A percentile compares a stretch with the other conserved stretches of the same genome.
Evolutionary conservation across 2,797 vertebrate species (phyloP).

Genomic region (Sebastes iracundus): DNA sequence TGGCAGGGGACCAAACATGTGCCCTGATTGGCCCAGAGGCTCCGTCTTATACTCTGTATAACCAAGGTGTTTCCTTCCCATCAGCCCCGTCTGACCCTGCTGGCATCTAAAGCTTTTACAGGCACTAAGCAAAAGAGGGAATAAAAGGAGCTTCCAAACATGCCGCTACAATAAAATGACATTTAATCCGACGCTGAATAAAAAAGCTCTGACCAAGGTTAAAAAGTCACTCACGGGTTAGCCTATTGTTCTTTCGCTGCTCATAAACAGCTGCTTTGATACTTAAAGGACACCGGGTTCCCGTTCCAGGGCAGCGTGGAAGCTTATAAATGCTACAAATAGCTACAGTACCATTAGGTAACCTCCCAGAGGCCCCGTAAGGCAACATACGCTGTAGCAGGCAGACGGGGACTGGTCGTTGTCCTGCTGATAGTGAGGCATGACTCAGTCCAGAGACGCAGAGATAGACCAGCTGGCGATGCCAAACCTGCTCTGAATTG

Average conservation of each 20-base stretch:
- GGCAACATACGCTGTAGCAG: slow-evolving; percentile 47
- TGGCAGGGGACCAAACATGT: slow-evolving; percentile 55
- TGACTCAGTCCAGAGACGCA: slow-evolving; percentile 45
- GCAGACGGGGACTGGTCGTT: slow-evolving; percentile 43
- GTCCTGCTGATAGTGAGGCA: slow-evolving; percentile 55
- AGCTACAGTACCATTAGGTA: slow-evolving; percentile 66
- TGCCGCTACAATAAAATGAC: slow-evolving; percentile 15
- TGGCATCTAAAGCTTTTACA: slow-evolving; percentile 32
- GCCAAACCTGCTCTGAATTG: slow-evolving; percentile 39
- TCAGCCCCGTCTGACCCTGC: slow-evolving; percentile 29
- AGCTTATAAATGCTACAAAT: slow-evolving; percentile 70
- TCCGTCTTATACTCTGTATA: slow-evolving; percentile 11
- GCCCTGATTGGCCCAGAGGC: slow-evolving; percentile 28
- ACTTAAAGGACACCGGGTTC: slow-evolving; percentile 48
- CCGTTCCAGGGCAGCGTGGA: slow-evolving; percentile 27
- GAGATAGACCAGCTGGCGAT: slow-evolving; percentile 61
- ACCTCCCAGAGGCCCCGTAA: slow-evolving; percentile 55
- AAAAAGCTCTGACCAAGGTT: slow-evolving; percentile 28
- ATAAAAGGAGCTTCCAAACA: slow-evolving; percentile 29
- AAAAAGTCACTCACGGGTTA: slow-evolving; percentile 57
- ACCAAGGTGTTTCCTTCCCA: slow-evolving; percentile 58
- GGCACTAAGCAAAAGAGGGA: slow-evolving; percentile 6
- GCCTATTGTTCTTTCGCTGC: slow-evolving; percentile 43
- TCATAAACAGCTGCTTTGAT: slow-evolving; percentile 64
- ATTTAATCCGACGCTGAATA: slow-evolving; percentile 45